Percentiles rank a stretch among this genome's conserved stretches.
These are phyloP conservation scores for Apomyelois bistriatella DNA, from an alignment of 2,888 invertebrate genomes.

Conservation along the genomic window DNA sequence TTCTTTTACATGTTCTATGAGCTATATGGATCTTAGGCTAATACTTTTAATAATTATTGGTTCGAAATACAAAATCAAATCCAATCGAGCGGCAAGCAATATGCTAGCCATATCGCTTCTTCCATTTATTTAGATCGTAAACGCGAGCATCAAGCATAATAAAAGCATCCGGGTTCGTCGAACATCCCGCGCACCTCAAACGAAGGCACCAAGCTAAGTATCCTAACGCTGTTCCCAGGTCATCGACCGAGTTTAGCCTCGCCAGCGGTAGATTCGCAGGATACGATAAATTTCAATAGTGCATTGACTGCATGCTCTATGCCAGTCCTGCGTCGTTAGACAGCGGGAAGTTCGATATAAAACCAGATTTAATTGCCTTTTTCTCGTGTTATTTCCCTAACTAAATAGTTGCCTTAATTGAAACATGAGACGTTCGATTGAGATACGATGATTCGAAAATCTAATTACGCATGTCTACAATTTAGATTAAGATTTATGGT, in stretches of 20 bases:
- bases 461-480: neutral
- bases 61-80: neutral
- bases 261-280: conserved; percentile 70
- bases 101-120: neutral
- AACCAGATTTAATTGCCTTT: conserved; percentile 31
- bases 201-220: conserved; percentile 46
- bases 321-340: conserved; percentile 39
- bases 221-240: conserved; percentile 67
- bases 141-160: conserved; percentile 31
- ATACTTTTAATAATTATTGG: too few relatives aligned
- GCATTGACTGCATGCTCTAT: conserved; percentile 62
- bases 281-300: conserved; percentile 77
- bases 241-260: conserved; percentile 59
- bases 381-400: conserved; percentile 17
- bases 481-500: neutral
- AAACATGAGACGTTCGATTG: neutral
- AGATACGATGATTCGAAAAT: neutral
- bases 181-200: conserved; percentile 46
- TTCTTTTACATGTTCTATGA: too few relatives aligned
- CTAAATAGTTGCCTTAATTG: neutral
- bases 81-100: neutral
- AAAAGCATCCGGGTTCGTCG: conserved; percentile 62
- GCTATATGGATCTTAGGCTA: too few relatives aligned
- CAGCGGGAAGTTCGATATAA: conserved; percentile 34
- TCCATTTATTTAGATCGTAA: conserved; percentile 20